Conservation (phyloP, 2,113 vertebrate genomes). For the Rhinolophus ferrumequinum region DNA sequence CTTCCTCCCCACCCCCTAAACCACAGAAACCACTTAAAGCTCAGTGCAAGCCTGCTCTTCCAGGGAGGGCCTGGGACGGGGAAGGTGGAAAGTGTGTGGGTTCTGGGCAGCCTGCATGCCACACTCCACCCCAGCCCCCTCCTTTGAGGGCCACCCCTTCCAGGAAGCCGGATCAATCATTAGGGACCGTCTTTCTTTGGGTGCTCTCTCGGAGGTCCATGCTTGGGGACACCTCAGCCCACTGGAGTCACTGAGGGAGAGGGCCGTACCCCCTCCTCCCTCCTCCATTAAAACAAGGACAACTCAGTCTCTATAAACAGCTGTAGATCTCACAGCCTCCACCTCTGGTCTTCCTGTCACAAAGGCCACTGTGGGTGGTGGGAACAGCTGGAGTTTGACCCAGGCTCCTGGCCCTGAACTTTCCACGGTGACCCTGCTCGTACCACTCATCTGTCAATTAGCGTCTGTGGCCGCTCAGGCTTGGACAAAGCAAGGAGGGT, state of each 20-base stretch:
- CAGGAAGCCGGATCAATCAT: neutral
- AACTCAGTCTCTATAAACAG: neutral
- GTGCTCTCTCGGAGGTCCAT: neutral
- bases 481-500: neutral
- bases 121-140: neutral
- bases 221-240: neutral
- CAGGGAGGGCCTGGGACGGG: slow-evolving; percentile 37
- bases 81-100: neutral
- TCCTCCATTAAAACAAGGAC: neutral
- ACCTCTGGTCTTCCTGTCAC: neutral
- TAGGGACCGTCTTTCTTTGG: neutral
- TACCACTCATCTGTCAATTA: neutral
- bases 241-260: neutral
- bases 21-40: slow-evolving; percentile 80
- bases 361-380: slow-evolving; percentile 41
- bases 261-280: neutral
- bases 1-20: slow-evolving; percentile 67
- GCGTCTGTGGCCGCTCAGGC: neutral
- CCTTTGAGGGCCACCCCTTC: neutral
- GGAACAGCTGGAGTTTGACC: slow-evolving; percentile 1
- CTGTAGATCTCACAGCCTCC: neutral
- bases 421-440: neutral
- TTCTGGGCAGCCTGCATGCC: neutral
- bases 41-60: slow-evolving; percentile 43
- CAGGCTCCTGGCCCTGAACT: slow-evolving; percentile 13